A percentile compares a stretch with the other conserved stretches of the same genome.
These are phyloP conservation scores for Ptychobarbus kaznakovi DNA, from an alignment of 2,797 vertebrate species.

Conservation along the genomic window DNA sequence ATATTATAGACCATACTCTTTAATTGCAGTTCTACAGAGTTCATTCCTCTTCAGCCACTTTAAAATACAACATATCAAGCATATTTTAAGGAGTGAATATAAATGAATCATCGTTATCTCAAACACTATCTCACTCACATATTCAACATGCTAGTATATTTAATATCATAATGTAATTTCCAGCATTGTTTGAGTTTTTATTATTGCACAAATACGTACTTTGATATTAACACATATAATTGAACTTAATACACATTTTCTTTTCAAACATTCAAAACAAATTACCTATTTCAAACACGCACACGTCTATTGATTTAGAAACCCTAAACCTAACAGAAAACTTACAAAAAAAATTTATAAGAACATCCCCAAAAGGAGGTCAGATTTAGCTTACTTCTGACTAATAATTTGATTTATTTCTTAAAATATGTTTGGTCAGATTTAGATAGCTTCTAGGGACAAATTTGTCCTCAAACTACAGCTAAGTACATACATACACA, in stretches of 20 bases:
- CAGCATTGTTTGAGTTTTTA: not conserved
- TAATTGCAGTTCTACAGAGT: not conserved
- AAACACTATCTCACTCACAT: conserved; percentile 11
- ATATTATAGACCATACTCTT: not conserved
- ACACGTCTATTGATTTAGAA: not conserved
- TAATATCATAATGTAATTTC: not conserved
- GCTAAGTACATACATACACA: conserved; percentile 39
- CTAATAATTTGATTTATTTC: not conserved
- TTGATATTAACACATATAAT: not conserved
- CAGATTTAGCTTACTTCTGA: not conserved
- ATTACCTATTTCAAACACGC: not conserved
- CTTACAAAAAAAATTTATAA: not conserved
- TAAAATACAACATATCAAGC: not conserved
- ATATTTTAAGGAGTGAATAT: not conserved
- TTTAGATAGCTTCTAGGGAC: not conserved
- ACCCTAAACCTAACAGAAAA: not conserved
- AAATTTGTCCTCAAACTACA: conserved; percentile 35
- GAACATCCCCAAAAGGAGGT: not conserved
- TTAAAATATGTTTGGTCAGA: not conserved
- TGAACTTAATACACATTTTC: not conserved
- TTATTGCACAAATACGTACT: not conserved
- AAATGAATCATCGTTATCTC: not conserved
- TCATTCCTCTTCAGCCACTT: not conserved
- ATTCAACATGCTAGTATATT: not conserved
- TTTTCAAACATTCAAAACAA: not conserved